A percentile compares a stretch with the other conserved stretches of the same genome.
Conservation (phyloP, 2,797 vertebrate species). For the Chelon labrosus region DNA sequence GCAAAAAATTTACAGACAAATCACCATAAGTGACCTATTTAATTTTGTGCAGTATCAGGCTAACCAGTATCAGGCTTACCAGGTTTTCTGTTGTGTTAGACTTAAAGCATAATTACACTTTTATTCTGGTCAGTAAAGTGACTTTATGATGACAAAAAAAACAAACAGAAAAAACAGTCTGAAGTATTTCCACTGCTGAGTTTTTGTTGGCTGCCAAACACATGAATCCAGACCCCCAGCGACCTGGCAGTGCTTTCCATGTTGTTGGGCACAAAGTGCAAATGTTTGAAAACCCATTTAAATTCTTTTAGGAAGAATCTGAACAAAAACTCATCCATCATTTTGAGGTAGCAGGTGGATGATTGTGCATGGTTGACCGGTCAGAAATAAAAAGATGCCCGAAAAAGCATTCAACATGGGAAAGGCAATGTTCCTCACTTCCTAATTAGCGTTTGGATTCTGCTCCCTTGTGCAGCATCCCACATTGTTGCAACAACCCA, state of each 20-base stretch:
- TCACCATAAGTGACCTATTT: background rate
- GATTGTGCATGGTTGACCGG: slow-evolving; percentile 81
- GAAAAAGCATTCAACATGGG: slow-evolving; percentile 79
- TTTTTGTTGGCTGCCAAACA: slow-evolving; percentile 14
- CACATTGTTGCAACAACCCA: slow-evolving; percentile 58
- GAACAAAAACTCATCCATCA: slow-evolving; percentile 63
- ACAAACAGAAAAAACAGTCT: background rate
- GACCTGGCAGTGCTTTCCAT: slow-evolving; percentile 43
- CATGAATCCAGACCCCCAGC: slow-evolving; percentile 41
- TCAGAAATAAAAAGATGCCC: slow-evolving; percentile 77
- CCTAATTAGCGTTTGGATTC: slow-evolving; percentile 80
- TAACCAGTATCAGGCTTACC: background rate
- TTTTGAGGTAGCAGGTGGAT: slow-evolving; percentile 85
- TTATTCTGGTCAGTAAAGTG: slow-evolving; percentile 20
- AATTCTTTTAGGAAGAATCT: slow-evolving; percentile 67
- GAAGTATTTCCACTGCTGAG: background rate
- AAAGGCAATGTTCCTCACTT: slow-evolving; percentile 72
- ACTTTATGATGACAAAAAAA: background rate
- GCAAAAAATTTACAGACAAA: background rate
- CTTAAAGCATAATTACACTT: background rate
- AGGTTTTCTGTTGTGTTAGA: background rate
- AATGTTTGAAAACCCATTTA: slow-evolving; percentile 75
- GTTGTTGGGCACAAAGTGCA: slow-evolving; percentile 54
- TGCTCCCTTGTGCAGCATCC: slow-evolving; percentile 69
- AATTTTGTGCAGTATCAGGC: too few relatives aligned